Evolutionary conservation across 2,113 vertebrate species (phyloP).

Genomic region (Marmota monax): DNA sequence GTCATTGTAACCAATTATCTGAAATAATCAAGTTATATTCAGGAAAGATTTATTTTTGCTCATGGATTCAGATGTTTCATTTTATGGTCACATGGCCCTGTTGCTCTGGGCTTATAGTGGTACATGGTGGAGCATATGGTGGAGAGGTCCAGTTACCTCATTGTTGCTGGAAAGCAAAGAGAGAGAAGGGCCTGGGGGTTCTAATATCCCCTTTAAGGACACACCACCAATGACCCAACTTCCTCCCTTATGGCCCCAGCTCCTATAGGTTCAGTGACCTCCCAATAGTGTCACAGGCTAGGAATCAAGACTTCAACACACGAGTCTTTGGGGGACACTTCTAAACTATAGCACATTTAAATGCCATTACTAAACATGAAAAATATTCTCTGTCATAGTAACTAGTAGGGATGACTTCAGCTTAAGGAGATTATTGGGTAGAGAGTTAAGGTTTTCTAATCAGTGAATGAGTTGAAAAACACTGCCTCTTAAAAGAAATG

Average conservation of each 20-base stretch:
- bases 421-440: not conserved
- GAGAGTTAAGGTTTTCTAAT: not conserved
- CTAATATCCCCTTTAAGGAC: not conserved
- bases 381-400: not conserved
- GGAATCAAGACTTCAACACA: not conserved
- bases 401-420: not conserved
- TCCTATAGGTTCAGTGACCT: no score
- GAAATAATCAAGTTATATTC: not conserved
- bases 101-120: not conserved
- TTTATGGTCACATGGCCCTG: not conserved
- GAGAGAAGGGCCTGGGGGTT: no score
- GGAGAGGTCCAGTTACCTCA: not conserved
- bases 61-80: not conserved
- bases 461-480: not conserved
- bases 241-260: no score
- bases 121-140: not conserved
- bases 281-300: not conserved
- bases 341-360: not conserved
- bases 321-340: not conserved
- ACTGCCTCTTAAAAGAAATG: not conserved
- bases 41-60: not conserved
- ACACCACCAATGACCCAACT: not conserved
- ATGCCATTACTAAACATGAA: not conserved
- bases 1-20: not conserved
- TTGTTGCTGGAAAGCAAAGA: no score